These are phyloP conservation scores for Notamacropus eugenii DNA, from an alignment of 2,797 vertebrate genomes.

Conservation along the genomic window DNA sequence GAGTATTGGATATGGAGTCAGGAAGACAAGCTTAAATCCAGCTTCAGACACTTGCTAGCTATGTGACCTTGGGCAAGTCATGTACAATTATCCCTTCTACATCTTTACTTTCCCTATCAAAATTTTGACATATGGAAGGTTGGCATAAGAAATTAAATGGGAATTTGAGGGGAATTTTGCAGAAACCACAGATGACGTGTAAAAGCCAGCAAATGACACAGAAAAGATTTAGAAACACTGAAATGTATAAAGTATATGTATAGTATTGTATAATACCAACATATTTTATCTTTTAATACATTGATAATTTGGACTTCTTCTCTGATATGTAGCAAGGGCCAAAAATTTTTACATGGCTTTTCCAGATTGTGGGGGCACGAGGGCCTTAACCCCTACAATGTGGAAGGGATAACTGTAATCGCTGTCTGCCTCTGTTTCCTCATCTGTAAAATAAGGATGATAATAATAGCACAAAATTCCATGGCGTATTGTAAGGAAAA, in stretches of 20 bases:
- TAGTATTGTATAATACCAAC: not conserved
- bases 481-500: not conserved
- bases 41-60: not conserved
- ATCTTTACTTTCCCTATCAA: not conserved
- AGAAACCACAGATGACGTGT: not conserved
- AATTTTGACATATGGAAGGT: not conserved
- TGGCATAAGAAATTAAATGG: not conserved
- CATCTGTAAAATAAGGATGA: not conserved
- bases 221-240: not conserved
- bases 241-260: not conserved
- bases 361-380: not conserved
- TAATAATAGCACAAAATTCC: no score
- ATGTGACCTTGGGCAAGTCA: not conserved
- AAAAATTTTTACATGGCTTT: not conserved
- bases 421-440: not conserved
- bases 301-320: not conserved
- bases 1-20: not conserved
- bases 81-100: not conserved
- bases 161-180: not conserved
- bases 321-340: not conserved
- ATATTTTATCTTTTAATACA: not conserved
- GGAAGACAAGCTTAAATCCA: not conserved
- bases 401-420: not conserved
- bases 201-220: not conserved
- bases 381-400: not conserved